Evolutionary conservation across 2,797 vertebrate species (phyloP), one percentile per base, ranked within the genome.

Genomic region (Kryptolebias ocellatus): DNA sequence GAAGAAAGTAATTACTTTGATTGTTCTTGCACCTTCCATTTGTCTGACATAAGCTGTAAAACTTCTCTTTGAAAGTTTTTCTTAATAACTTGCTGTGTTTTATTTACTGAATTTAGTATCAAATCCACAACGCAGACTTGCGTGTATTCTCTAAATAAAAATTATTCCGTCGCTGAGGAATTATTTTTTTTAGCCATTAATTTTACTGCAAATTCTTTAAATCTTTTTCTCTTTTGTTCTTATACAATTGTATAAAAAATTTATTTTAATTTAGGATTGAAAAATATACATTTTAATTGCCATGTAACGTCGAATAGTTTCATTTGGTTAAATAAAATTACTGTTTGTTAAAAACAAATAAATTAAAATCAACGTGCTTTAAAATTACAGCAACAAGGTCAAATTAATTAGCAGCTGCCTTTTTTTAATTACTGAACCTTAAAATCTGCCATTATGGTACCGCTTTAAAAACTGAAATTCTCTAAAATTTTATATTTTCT

Each of bases 41-140:
- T 80, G 61, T 84, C 80, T 78, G 67, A 84, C 79, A 75, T 65
- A 75, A 87, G 71, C 81, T 72, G 29, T 60, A 88, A 89, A 90
- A 90, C 15, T 81, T 87, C 56, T 53, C 57, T 46, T 46, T 6
- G 51, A 53, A 66, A 61, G 70, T 73, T 64, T 51, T 24, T 11
- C 11, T 50, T 2, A 9, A 17, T 16, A 81, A 72, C 83, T 83
- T 53, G 42, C 67, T 52, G 60, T 61, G 24, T 60, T 78, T 61
- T 76, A 60, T 79, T 70, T 76, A 77, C 59, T 64, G 67, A 60
- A 66, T 74, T 59, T 1, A 57, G 2, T 2, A 70, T 47, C 37
- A 29, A 58, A 76, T 59, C 24, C 15, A 11, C 31, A 27, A 16
- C 5, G 18, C 20, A 1, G 0, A 14, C 67, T 67, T 65, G 16